A percentile compares a stretch with the other conserved stretches of the same genome.
Conservation (phyloP, 2,797 vertebrate genomes). For the Denticeps clupeoides region DNA sequence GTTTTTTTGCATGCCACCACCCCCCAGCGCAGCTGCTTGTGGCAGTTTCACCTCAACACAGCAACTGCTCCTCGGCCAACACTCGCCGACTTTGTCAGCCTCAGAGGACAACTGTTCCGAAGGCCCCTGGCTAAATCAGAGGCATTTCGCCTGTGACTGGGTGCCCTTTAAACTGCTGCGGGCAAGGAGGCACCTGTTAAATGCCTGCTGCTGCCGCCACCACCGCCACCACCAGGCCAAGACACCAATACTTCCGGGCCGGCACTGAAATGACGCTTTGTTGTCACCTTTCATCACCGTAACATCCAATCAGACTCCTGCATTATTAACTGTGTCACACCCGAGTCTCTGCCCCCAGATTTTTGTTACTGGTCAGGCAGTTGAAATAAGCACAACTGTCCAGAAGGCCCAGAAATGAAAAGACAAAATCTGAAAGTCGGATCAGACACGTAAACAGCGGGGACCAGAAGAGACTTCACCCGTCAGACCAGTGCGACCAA, state of each 20-base stretch:
- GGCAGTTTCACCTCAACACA: conserved; percentile 62
- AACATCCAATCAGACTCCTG: conserved; percentile 63
- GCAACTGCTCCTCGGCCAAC: conserved; percentile 70
- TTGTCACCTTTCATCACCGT: conserved; percentile 77
- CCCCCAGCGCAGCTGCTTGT: conserved; percentile 68
- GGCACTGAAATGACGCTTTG: conserved; percentile 69
- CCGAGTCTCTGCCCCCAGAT: conserved; percentile 26
- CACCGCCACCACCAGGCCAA: conserved; percentile 24
- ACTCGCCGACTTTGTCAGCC: conserved; percentile 44
- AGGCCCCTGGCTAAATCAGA: conserved; percentile 68
- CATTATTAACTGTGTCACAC: conserved; percentile 34
- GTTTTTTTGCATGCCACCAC: conserved; percentile 32
- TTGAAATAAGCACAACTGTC: no score
- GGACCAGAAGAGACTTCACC: conserved; percentile 50
- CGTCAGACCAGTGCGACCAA: conserved; percentile 59
- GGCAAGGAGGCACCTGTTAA: conserved; percentile 83
- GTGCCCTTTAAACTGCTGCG: conserved; percentile 73
- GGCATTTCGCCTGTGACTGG: conserved; percentile 56
- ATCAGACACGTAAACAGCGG: no score
- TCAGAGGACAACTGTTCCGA: conserved; percentile 61
- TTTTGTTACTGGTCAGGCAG: no score
- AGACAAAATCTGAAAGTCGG: no score
- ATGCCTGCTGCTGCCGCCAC: conserved; percentile 72
- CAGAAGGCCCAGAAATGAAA: no score
- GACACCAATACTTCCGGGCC: conserved; percentile 59